Conservation (phyloP, 1,140 invertebrate species). For the Drosophila hydei region DNA sequence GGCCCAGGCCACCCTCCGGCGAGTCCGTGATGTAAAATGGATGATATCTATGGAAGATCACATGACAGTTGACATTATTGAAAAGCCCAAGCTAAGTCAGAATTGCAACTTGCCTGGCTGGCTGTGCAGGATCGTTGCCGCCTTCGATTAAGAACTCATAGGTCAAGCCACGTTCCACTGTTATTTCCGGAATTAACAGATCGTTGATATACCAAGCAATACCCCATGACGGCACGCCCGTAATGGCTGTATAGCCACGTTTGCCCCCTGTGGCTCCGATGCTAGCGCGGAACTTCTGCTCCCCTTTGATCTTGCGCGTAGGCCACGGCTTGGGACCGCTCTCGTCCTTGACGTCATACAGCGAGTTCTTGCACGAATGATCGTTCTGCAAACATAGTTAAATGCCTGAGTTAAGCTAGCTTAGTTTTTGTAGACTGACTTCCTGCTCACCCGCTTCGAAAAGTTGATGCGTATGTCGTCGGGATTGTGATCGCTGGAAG, state of each 20-base stretch:
- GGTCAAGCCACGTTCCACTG: constrained; percentile 93
- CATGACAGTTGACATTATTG: background rate
- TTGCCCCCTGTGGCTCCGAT: constrained; percentile 94
- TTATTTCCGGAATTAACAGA: constrained; percentile 94
- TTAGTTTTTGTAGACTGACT: background rate
- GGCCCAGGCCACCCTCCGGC: constrained; percentile 91
- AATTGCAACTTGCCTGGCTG: constrained; percentile 85
- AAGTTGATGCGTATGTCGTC: constrained; percentile 92
- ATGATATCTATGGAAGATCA: constrained; percentile 88
- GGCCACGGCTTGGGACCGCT: constrained; percentile 88
- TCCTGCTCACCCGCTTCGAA: constrained; percentile 83
- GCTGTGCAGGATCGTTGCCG: constrained; percentile 88
- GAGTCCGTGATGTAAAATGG: constrained; percentile 97
- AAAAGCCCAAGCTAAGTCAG: background rate
- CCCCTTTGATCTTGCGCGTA: constrained; percentile 84
- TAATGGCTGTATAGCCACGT: constrained; percentile 91
- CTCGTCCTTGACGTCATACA: constrained; percentile 85
- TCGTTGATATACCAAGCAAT: constrained; percentile 98
- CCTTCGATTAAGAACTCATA: constrained; percentile 95
- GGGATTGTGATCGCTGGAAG: constrained; percentile 88
- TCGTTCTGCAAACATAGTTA: constrained; percentile 57
- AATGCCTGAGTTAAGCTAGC: background rate
- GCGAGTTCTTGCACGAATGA: constrained; percentile 76
- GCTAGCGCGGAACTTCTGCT: constrained; percentile 88
- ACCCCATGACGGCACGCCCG: constrained; percentile 93